Conservation (phyloP, 1,140 invertebrate genomes). For the Bombus affinis region DNA sequence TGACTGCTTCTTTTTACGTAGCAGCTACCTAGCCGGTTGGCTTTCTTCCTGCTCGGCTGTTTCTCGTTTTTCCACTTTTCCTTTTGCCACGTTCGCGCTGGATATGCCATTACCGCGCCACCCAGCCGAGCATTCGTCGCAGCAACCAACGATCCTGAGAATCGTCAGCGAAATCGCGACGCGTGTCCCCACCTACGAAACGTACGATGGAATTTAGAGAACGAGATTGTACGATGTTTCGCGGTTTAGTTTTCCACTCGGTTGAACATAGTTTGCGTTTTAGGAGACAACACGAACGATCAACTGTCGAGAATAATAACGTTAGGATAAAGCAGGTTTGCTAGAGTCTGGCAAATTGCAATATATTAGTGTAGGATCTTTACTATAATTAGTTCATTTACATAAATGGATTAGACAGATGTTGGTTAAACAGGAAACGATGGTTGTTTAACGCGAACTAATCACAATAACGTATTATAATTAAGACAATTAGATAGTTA, state of each 20-base stretch:
- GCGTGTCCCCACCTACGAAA: too few species aligned
- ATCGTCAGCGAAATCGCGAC: slow-evolving; percentile 4
- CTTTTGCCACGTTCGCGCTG: neutral
- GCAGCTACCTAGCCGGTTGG: neutral
- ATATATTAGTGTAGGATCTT: too few species aligned
- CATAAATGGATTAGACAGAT: too few species aligned
- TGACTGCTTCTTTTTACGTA: slow-evolving; percentile 46
- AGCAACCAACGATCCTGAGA: neutral
- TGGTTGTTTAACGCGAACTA: too few species aligned
- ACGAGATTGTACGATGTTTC: neutral
- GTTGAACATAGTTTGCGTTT: too few species aligned
- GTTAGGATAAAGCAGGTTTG: too few species aligned
- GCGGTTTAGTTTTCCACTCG: neutral
- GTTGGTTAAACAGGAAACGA: too few species aligned
- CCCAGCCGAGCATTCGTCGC: neutral
- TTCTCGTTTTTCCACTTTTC: neutral
- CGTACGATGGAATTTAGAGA: neutral
- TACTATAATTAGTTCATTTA: too few species aligned
- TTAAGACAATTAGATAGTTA: too few species aligned
- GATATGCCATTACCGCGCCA: slow-evolving; percentile 8
- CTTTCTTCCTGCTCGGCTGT: neutral
- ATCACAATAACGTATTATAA: too few species aligned
- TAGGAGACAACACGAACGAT: neutral
- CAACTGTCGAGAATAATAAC: neutral
- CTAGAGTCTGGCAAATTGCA: too few species aligned